Evolutionary conservation across 2,797 vertebrate genomes (phyloP), one percentile per base, ranked within the genome.

Genomic region (Glyptemys insculpta): DNA sequence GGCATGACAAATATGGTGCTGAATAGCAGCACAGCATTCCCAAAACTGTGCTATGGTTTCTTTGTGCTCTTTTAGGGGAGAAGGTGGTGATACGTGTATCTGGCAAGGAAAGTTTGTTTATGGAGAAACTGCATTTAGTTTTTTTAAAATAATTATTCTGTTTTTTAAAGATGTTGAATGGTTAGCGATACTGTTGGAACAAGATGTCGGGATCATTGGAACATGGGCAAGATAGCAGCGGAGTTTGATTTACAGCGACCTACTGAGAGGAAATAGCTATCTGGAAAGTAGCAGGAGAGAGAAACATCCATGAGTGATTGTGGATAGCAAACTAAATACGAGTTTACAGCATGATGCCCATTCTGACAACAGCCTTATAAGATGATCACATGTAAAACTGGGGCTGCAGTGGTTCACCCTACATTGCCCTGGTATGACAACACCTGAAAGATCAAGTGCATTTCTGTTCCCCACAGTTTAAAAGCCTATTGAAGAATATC

Each of bases 191-290:
- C 87, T 81, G 94, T 81, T 23, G 95, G 59, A 89, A 84, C n/a
- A 87, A 89, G 3, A 81, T 65, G 81, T 81, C 87, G 12, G 81
- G 49, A 44, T 92, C 79, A 83, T 85, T 90, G 54, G 62, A 93
- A 96, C 88, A 91, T 31, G 14, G 25, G 12, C 78, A 65, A 92
- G 44, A 72, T 85, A 81, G 81, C 83, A 89, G 53, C 85, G 82
- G 86, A 79, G 44, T 93, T 81, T 94, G 92, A 93, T 96, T 95
- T 96, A 90, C 79, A 87, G 79, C 25, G 2, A 3, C 59, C 81
- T 65, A 78, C 65, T 54, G 85, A 90, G 92, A 96, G 78, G 89
- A 92, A 94, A 86, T 83, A 79, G 56, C 12, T 53, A 8, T 65
- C 52, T 50, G 56, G 27, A 83, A 89, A 86, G 72, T 62, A 1